phyloP scores from a whole-genome alignment of 2,113 vertebrate genomes.

The Phyllostomus discolor region DNA sequence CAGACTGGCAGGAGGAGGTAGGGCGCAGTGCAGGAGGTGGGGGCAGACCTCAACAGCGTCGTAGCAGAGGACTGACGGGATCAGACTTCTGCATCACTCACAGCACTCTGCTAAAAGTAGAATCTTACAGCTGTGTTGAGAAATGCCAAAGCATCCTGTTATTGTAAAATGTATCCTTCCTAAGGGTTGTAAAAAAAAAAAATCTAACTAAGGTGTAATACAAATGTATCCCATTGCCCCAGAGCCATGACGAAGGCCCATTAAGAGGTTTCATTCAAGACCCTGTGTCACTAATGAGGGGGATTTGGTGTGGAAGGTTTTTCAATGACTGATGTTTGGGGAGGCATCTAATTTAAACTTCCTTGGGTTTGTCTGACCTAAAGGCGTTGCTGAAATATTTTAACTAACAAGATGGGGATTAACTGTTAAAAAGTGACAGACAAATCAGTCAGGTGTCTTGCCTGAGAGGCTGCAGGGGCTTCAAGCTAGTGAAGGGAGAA shows the following conservation, averaged over 20 bases:
- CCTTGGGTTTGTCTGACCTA: constrained; percentile 54
- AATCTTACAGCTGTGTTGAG: constrained; percentile 1
- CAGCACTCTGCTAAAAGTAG: constrained; percentile 52
- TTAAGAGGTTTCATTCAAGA: constrained; percentile 35
- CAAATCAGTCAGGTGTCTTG: constrained; percentile 57
- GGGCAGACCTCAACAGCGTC: background rate
- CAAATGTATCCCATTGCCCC: constrained; percentile 2
- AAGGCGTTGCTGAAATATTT: constrained; percentile 64
- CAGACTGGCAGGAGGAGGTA: background rate
- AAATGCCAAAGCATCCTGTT: constrained; percentile 21
- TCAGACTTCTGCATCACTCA: background rate
- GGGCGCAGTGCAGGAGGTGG: background rate
- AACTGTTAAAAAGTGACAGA: constrained; percentile 60
- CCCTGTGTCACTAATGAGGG: constrained; percentile 40
- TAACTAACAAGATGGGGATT: constrained; percentile 62
- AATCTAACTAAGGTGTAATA: constrained; percentile 1
- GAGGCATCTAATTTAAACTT: constrained; percentile 67
- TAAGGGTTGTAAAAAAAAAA: background rate
- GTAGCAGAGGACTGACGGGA: background rate
- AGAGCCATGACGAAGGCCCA: background rate
- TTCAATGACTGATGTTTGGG: constrained; percentile 36
- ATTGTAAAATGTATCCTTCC: constrained; percentile 32
- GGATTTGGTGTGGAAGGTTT: constrained; percentile 22
- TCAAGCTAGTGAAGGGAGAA: background rate
- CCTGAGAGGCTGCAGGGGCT: background rate